Conservation (phyloP, 1,140 invertebrate genomes). For the Plodia interpunctella region DNA sequence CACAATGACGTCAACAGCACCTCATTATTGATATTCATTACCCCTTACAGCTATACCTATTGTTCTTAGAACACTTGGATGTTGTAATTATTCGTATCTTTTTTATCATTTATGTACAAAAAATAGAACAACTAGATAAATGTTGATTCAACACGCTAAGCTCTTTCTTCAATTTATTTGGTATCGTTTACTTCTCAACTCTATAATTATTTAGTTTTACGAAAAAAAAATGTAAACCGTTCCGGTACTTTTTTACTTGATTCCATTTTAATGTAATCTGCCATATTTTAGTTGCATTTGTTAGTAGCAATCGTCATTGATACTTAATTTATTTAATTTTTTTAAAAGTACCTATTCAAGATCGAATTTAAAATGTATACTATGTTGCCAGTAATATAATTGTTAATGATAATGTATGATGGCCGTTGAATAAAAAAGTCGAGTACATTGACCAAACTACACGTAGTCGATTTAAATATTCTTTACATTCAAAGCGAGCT, state of each 20-base stretch:
- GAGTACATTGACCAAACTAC: constrained; percentile 3
- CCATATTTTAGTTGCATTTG: no score
- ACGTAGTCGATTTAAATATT: background rate
- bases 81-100: background rate
- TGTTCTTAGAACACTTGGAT: background rate
- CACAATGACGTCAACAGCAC: background rate
- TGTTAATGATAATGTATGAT: background rate
- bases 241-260: no score
- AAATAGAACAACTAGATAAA: background rate
- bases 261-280: no score
- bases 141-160: background rate
- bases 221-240: no score
- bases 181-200: no score
- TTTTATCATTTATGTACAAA: background rate
- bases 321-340: background rate
- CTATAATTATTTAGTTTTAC: no score
- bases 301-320: no score
- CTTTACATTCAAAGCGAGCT: constrained; percentile 1
- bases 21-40: background rate
- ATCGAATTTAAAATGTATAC: background rate
- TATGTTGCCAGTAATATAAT: background rate
- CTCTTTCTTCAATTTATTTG: background rate
- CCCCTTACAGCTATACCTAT: background rate
- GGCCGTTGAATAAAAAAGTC: background rate
- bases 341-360: background rate